Conservation (phyloP, 1,140 invertebrate genomes). For the Brachionus sp. region DNA sequence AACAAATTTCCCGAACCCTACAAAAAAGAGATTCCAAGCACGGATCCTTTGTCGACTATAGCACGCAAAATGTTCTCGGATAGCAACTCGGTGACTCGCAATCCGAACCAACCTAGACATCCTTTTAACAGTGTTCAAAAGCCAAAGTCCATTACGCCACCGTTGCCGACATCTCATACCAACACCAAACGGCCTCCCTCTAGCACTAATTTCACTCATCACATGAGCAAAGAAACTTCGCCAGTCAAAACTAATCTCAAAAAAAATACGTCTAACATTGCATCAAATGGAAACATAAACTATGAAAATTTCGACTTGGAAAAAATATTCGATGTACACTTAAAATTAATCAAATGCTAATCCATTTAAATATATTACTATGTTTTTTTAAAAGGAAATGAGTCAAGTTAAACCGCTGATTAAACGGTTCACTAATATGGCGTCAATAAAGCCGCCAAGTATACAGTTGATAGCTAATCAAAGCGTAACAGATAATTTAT, state of each 20-base stretch:
- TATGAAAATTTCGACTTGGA: neutral
- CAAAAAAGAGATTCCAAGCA: neutral
- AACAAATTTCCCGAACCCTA: slow-evolving; percentile 9
- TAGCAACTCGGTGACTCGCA: neutral
- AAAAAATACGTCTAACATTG: neutral
- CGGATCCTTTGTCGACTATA: neutral
- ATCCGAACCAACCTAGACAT: neutral
- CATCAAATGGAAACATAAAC: neutral
- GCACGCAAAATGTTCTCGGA: neutral
- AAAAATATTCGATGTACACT: slow-evolving; percentile 10
- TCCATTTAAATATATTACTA: neutral
- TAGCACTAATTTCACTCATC: neutral
- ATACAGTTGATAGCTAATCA: neutral
- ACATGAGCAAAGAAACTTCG: neutral
- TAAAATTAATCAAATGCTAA: neutral
- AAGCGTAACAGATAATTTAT: neutral
- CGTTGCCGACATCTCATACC: neutral
- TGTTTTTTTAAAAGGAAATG: slow-evolving; percentile 4
- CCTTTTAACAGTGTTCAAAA: neutral
- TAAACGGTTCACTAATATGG: neutral
- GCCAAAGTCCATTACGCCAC: neutral
- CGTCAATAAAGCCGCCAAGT: neutral
- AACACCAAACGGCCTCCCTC: slow-evolving; percentile 14
- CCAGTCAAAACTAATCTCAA: neutral
- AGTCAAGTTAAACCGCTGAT: slow-evolving; percentile 4